Evolutionary conservation across 2,113 vertebrate species (phyloP).

Genomic region (Apistogramma diplotaenia): DNA sequence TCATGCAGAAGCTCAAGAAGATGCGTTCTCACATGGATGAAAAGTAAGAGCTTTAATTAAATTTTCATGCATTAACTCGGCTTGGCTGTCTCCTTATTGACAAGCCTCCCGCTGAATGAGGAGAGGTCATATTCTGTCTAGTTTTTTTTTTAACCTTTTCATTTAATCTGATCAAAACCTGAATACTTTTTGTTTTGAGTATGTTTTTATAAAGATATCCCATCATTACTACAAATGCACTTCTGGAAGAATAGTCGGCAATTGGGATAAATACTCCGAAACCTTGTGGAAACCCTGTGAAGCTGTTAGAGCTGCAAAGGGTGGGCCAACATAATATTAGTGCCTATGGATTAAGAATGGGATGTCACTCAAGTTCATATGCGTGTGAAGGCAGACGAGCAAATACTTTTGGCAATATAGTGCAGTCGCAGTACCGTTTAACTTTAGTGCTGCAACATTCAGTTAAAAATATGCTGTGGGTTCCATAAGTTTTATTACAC

Average conservation of each 20-base stretch:
- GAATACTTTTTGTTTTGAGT: not conserved
- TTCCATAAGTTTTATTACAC: not conserved
- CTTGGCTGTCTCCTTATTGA: not conserved
- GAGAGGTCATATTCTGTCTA: not conserved
- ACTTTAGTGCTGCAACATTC: not conserved
- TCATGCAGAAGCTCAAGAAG: conserved; percentile 98
- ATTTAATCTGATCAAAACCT: not conserved
- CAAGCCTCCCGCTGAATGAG: not conserved
- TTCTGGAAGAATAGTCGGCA: no score
- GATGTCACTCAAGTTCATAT: no score
- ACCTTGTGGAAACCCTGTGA: no score
- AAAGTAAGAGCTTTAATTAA: conserved; percentile 81
- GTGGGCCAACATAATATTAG: no score
- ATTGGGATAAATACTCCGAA: no score
- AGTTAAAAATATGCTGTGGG: not conserved
- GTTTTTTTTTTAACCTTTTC: not conserved
- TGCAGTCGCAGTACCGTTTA: not conserved
- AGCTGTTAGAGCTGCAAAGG: no score
- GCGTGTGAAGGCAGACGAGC: no score
- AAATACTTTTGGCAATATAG: no score
- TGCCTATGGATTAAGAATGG: no score
- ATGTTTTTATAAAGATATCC: not conserved
- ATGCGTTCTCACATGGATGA: conserved; percentile 97
- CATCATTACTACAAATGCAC: not conserved
- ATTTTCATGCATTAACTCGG: not conserved